phyloP scores from a whole-genome alignment of 2,113 vertebrate species.

The Pelodiscus sinensis region DNA sequence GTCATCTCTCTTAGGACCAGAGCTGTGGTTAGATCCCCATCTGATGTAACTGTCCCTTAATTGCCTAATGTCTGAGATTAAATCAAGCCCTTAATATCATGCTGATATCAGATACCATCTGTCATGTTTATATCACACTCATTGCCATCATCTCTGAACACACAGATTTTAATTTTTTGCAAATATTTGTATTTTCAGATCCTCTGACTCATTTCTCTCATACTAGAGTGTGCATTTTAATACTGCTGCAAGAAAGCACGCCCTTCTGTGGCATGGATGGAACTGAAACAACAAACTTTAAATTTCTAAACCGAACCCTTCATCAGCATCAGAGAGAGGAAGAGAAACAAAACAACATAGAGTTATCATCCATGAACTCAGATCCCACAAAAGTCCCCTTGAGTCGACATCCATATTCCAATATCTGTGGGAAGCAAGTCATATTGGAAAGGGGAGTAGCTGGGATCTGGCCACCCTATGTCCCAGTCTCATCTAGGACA shows the following conservation, averaged over 20 bases:
- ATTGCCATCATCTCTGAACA: not conserved
- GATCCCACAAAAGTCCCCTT: not conserved
- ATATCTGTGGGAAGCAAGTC: not conserved
- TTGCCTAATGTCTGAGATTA: rapidly evolving
- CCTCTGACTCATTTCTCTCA: not conserved
- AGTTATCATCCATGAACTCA: not conserved
- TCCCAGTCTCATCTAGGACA: not conserved
- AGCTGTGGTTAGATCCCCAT: not conserved
- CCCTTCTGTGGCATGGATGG: not conserved
- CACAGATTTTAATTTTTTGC: not conserved
- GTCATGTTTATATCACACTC: not conserved
- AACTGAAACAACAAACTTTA: not conserved
- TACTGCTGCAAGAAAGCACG: not conserved
- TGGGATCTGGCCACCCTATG: not conserved
- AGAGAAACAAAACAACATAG: not conserved
- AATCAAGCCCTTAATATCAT: not conserved
- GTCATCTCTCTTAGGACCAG: not conserved
- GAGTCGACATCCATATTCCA: not conserved
- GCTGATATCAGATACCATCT: not conserved
- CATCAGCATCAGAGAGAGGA: not conserved
- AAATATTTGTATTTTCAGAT: not conserved
- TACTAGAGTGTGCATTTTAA: not conserved
- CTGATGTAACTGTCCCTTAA: not conserved
- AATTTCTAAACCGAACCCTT: not conserved
- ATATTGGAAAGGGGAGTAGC: not conserved